Percentiles rank a stretch among this genome's conserved stretches.
Conservation (phyloP, 1,140 invertebrate species). For the Helicorthomorpha holstii region DNA sequence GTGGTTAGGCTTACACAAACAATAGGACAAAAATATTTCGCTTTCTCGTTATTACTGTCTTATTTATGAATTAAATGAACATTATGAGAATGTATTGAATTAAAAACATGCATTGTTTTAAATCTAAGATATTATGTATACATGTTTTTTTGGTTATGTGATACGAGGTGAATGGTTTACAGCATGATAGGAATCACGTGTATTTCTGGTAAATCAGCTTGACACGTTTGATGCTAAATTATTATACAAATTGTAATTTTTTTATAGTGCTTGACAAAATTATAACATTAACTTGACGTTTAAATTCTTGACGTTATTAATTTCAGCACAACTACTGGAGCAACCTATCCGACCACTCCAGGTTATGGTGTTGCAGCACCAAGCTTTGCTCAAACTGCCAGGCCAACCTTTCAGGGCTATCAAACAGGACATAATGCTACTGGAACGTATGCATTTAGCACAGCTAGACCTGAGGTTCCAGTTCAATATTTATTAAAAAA, state of each 20-base stretch:
- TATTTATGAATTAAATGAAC: neutral
- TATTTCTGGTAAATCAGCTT: neutral
- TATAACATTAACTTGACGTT: neutral
- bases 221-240: neutral
- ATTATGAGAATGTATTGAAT: neutral
- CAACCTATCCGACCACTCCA: slow-evolving; percentile 56
- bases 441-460: neutral
- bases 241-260: neutral
- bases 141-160: too few species aligned
- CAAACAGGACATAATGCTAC: slow-evolving; percentile 21
- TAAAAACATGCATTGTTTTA: too few species aligned
- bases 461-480: neutral
- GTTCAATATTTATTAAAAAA: neutral
- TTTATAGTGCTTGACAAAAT: neutral
- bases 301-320: neutral
- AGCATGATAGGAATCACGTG: neutral
- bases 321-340: slow-evolving; percentile 19
- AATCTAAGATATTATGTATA: too few species aligned
- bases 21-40: slow-evolving; percentile 16
- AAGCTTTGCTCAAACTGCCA: slow-evolving; percentile 19
- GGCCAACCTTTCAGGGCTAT: slow-evolving; percentile 22
- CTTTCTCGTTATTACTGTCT: neutral
- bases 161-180: neutral
- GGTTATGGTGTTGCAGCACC: slow-evolving; percentile 55
- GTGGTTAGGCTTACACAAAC: too few species aligned